Percentiles rank a stretch among this genome's conserved stretches.
phyloP scores from a whole-genome alignment of 2,888 invertebrate species.

The Callimorpha dominula region DNA sequence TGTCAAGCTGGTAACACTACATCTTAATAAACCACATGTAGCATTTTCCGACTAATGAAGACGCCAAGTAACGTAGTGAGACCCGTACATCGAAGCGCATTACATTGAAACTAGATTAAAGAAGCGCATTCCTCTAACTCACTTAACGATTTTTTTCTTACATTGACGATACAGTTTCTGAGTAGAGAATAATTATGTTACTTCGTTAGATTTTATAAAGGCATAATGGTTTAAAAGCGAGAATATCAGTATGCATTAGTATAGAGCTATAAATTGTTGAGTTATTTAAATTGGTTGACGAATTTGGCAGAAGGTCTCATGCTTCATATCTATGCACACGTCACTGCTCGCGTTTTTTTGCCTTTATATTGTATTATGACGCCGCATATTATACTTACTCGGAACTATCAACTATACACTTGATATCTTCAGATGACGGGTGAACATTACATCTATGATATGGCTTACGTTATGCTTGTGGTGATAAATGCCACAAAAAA shows the following conservation, averaged over 20 bases:
- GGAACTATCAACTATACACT: too few species aligned
- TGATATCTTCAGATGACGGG: too few species aligned
- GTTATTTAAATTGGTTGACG: too few species aligned
- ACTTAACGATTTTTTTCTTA: constrained; percentile 1
- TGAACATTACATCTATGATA: too few species aligned
- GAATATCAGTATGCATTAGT: too few species aligned
- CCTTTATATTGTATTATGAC: too few species aligned
- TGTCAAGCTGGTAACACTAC: not conserved
- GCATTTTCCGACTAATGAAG: constrained; percentile 7
- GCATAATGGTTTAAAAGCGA: too few species aligned
- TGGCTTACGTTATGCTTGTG: too few species aligned
- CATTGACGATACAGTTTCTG: not conserved
- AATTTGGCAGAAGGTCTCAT: not conserved
- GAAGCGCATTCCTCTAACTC: constrained; percentile 12
- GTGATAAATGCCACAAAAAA: not conserved
- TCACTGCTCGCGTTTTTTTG: too few species aligned
- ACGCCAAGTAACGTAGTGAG: not conserved
- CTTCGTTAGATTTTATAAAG: not conserved
- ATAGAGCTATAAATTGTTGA: too few species aligned
- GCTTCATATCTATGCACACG: not conserved
- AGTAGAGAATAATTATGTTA: not conserved
- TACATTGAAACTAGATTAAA: constrained; percentile 16
- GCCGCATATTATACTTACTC: too few species aligned
- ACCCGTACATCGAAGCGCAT: not conserved
- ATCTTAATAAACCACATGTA: constrained; percentile 1